These are phyloP conservation scores for Hybognathus amarus DNA, from an alignment of 2,797 vertebrate species.

Conservation along the genomic window DNA sequence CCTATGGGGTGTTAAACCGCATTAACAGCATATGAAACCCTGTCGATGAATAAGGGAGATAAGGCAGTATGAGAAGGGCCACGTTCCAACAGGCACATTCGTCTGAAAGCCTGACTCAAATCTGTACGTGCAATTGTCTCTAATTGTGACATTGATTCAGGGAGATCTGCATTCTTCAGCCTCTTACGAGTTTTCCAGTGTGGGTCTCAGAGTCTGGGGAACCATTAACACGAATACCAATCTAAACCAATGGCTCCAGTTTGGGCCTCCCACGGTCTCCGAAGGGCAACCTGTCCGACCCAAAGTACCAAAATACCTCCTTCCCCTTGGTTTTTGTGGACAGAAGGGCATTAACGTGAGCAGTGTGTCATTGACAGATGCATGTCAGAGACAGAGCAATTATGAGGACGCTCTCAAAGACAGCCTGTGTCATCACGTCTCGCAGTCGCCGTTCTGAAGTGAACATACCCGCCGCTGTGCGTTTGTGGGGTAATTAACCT, in stretches of 20 bases:
- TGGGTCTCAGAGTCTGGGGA: slow-evolving; percentile 76
- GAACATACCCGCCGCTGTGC: slow-evolving; percentile 23
- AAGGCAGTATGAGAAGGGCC: slow-evolving; percentile 34
- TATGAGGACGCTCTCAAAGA: slow-evolving; percentile 74
- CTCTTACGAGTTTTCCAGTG: slow-evolving; percentile 77
- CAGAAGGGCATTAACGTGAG: slow-evolving; percentile 74
- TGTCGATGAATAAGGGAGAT: background rate
- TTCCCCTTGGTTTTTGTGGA: slow-evolving; percentile 49
- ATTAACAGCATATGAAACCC: slow-evolving; percentile 7
- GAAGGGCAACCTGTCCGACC: slow-evolving; percentile 72
- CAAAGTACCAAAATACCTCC: slow-evolving; percentile 64
- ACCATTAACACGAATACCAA: slow-evolving; percentile 85
- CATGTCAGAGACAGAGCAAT: slow-evolving; percentile 75
- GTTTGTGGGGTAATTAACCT: slow-evolving; percentile 55
- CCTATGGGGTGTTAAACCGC: slow-evolving; percentile 11
- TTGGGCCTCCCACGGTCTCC: slow-evolving; percentile 75
- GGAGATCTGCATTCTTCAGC: slow-evolving; percentile 78
- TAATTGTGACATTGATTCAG: slow-evolving; percentile 79
- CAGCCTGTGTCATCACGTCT: slow-evolving; percentile 74
- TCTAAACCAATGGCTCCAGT: slow-evolving; percentile 82
- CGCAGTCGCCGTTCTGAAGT: slow-evolving; percentile 67
- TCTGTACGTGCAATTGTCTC: slow-evolving; percentile 74
- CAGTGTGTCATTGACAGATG: slow-evolving; percentile 80
- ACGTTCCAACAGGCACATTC: slow-evolving; percentile 68
- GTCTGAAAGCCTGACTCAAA: slow-evolving; percentile 64